Percentiles rank a stretch among this genome's conserved stretches.
Conservation (phyloP, 2,888 invertebrate species). For the Argyresthia goedartella region DNA sequence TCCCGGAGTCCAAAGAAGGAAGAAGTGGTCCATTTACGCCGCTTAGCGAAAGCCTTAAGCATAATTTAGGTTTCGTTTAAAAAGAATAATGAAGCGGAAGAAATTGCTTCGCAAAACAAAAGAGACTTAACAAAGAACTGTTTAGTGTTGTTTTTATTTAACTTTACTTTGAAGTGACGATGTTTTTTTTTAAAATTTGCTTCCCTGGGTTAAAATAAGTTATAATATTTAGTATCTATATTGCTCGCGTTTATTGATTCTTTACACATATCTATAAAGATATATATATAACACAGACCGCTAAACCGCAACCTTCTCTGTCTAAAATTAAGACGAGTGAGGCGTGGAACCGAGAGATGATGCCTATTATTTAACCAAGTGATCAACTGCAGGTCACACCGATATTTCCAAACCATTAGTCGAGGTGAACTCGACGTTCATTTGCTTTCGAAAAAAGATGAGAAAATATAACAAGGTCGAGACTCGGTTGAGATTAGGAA, state of each 20-base stretch:
- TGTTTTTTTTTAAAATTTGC: background rate
- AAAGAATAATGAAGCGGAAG: background rate
- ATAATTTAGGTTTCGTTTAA: background rate
- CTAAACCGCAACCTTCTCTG: background rate
- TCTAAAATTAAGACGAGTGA: background rate
- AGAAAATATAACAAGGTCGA: background rate
- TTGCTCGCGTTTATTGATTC: too few relatives aligned
- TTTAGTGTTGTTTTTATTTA: background rate
- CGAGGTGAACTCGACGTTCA: too few relatives aligned
- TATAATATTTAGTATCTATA: too few relatives aligned
- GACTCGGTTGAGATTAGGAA: constrained; percentile 6
- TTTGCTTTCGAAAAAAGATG: background rate
- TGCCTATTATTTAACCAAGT: background rate
- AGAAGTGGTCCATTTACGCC: constrained; percentile 14
- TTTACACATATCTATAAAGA: too few relatives aligned
- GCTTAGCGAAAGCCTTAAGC: background rate
- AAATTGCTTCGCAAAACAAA: too few relatives aligned
- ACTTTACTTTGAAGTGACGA: background rate
- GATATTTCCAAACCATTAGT: too few relatives aligned
- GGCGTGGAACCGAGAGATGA: too few relatives aligned
- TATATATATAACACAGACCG: too few relatives aligned
- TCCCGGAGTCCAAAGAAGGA: too few relatives aligned
- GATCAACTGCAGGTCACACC: too few relatives aligned
- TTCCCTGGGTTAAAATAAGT: background rate
- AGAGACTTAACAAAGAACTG: background rate